Evolutionary conservation across 2,888 invertebrate genomes (phyloP).

Genomic region (Phengaris arion): DNA sequence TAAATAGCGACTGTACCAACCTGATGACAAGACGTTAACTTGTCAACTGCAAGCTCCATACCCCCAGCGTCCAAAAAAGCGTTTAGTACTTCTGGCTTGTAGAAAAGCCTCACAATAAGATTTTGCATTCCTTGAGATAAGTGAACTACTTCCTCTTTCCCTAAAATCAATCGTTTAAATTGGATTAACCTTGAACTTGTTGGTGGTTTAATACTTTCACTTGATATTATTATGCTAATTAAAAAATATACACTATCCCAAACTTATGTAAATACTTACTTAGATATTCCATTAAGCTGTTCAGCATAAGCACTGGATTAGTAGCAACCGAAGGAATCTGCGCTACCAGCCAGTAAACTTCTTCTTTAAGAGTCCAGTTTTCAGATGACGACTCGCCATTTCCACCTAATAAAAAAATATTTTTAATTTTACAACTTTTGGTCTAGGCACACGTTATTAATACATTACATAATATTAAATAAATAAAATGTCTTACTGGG

Average conservation of each 20-base stretch:
- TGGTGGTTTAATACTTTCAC: not conserved
- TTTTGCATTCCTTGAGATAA: slow-evolving; percentile 93
- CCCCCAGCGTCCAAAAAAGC: slow-evolving; percentile 88
- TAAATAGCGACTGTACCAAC: slow-evolving; percentile 42
- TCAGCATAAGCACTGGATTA: slow-evolving; percentile 86
- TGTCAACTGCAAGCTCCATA: slow-evolving; percentile 86
- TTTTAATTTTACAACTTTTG: not conserved
- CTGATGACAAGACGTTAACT: slow-evolving; percentile 86
- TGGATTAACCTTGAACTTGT: not conserved
- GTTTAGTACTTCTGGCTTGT: slow-evolving; percentile 85
- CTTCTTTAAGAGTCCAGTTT: slow-evolving; percentile 89
- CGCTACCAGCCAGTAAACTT: slow-evolving; percentile 90
- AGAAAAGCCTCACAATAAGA: slow-evolving; percentile 88
- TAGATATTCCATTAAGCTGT: slow-evolving; percentile 87
- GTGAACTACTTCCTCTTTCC: slow-evolving; percentile 59
- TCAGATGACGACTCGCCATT: slow-evolving; percentile 67
- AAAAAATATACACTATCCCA: not conserved
- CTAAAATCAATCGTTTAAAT: slow-evolving; percentile 41
- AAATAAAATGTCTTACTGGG: slow-evolving; percentile 48
- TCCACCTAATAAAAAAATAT: slow-evolving; percentile 50
- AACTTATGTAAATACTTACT: slow-evolving; percentile 52
- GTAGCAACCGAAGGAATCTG: slow-evolving; percentile 88
- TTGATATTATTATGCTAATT: not conserved
- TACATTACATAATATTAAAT: slow-evolving; percentile 47
- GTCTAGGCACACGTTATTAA: not conserved